Conservation (phyloP, 2,113 vertebrate species). For the Podocnemis expansa region DNA sequence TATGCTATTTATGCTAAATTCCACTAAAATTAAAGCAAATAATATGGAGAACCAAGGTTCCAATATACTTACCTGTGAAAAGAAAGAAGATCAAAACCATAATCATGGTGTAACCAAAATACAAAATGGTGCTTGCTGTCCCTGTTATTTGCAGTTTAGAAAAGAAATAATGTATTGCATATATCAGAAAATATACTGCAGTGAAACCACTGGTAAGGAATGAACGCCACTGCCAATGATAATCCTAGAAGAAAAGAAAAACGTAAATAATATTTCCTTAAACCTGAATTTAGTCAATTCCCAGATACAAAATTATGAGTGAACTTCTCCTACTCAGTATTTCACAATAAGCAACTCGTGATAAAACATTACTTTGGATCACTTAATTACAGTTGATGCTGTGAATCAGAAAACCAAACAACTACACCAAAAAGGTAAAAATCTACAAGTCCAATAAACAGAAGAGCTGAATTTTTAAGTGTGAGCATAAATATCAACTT, state of each 20-base stretch:
- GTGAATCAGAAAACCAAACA: background rate
- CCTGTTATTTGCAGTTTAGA: constrained; percentile 94
- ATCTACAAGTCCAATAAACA: background rate
- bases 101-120: constrained; percentile 95
- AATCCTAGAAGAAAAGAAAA: constrained; percentile 82
- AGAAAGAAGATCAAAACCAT: constrained; percentile 97
- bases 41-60: background rate
- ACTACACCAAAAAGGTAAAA: background rate
- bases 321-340: background rate
- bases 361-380: background rate
- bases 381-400: background rate
- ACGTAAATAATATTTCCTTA: background rate
- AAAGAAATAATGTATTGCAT: constrained; percentile 94
- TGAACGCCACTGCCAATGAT: constrained; percentile 99
- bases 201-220: constrained; percentile 98
- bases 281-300: background rate
- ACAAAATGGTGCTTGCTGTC: constrained; percentile 92
- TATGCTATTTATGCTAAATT: background rate
- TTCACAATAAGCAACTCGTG: background rate
- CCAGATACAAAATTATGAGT: background rate
- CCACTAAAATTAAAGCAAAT: background rate
- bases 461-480: background rate
- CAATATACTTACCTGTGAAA: constrained; percentile 85
- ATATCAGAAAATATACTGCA: constrained; percentile 94
- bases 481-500: background rate